Conservation (phyloP, 2,797 vertebrate genomes). For the Aulostomus chinensis region DNA sequence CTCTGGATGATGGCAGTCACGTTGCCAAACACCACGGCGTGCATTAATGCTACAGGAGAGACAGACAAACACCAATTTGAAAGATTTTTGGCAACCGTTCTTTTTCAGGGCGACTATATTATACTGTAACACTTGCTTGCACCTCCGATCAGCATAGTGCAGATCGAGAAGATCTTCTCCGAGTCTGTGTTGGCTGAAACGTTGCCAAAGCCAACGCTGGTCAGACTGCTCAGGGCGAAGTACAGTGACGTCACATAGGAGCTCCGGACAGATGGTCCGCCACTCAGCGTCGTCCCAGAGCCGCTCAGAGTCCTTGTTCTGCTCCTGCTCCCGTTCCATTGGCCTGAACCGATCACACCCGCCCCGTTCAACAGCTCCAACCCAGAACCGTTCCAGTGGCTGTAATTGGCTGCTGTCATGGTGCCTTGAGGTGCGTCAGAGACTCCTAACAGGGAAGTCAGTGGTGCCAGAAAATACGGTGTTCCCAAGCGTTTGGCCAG, state of each 20-base stretch:
- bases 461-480: conserved; percentile 77
- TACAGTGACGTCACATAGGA: conserved; percentile 92
- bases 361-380: conserved; percentile 23
- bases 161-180: conserved; percentile 94
- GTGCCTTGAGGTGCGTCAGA: conserved; percentile 50
- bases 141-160: conserved; percentile 91
- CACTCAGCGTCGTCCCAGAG: conserved; percentile 70
- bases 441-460: conserved; percentile 69
- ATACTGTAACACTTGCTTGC: no score
- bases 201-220: conserved; percentile 92
- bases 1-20: conserved; percentile 81
- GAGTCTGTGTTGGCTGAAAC: conserved; percentile 91
- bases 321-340: conserved; percentile 57
- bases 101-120: no score
- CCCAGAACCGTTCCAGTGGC: conserved; percentile 61
- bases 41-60: conserved; percentile 65
- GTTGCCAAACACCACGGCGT: conserved; percentile 77
- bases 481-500: conserved; percentile 84
- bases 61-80: background rate
- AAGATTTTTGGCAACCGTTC: no score
- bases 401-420: conserved; percentile 51
- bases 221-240: conserved; percentile 92
- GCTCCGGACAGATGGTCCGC: conserved; percentile 87
- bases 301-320: conserved; percentile 32
- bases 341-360: conserved; percentile 29